Evolutionary conservation across 2,888 invertebrate genomes (phyloP), one percentile per base, ranked within the genome.

Genomic region (Branchipolynoe longqiensis): DNA sequence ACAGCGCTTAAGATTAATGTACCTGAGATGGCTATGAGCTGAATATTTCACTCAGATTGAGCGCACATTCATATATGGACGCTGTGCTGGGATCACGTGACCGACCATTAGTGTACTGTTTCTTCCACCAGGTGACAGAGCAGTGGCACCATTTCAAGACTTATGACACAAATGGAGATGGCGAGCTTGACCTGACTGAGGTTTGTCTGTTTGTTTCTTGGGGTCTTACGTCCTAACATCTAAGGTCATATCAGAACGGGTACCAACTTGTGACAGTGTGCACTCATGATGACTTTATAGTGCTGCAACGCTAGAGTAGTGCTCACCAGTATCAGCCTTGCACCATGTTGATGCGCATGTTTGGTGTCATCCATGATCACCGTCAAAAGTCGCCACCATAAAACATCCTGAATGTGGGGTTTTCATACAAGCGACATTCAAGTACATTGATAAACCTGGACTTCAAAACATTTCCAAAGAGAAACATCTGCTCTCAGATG

Each of bases 141-240:
- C 91, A 91, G 85, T 91, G 89, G 90, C 88, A 86, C 18, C 89
- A 89, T 82, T 92, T 91, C 86, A 88, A 88, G 48, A 88, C 90
- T 41, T 91, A 88, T 88, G 92, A 92, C 84, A 87, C 84, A 2
- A 91, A 91, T 82, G 89, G 91, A 6, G 91, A 91, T 83, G 86
- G 87, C 1, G 41, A 87, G 0, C 85, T 92, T 25, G 91, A 91
- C 78, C 85, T 91, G 28, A 28, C 87, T 22, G 91, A 91, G 89
- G 90, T 90, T n/a, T n/a, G n/a, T n/a, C n/a, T n/a, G n/a, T n/a
- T n/a, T n/a, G n/a, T n/a, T n/a, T n/a, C n/a, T n/a, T n/a, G n/a
- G n/a, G n/a, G n/a, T n/a, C n/a, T n/a, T n/a, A n/a, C n/a, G n/a
- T n/a, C n/a, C n/a, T n/a, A n/a, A n/a, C n/a, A n/a, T n/a, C n/a